Conservation (phyloP, 2,888 invertebrate species). For the Escarpia spicata region DNA sequence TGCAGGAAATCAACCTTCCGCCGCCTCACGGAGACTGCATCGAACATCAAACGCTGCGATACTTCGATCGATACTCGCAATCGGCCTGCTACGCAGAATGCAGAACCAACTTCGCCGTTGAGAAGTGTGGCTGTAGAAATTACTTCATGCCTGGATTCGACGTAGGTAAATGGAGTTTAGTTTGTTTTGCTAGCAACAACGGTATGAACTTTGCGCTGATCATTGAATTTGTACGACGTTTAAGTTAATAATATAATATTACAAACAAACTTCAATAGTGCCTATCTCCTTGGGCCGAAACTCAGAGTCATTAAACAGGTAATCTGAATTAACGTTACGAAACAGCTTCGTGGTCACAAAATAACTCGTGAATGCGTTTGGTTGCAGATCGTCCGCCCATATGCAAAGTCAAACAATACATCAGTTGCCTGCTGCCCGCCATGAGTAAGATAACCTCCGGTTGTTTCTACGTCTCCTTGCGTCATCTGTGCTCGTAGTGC, state of each 20-base stretch:
- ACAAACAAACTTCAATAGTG: not conserved
- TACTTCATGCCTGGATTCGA: constrained; percentile 23
- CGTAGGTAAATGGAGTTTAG: not conserved
- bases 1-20: constrained; percentile 33
- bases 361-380: not conserved
- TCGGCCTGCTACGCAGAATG: constrained; percentile 33
- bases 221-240: not conserved
- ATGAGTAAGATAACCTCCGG: not conserved
- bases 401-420: not conserved
- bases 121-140: constrained; percentile 31
- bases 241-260: not conserved
- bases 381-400: not conserved
- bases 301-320: not conserved
- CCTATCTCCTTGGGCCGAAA: not conserved
- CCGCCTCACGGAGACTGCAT: constrained; percentile 35
- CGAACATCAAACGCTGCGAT: constrained; percentile 5
- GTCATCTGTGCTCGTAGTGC: not conserved
- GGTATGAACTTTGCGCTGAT: not conserved
- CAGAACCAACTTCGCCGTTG: constrained; percentile 13
- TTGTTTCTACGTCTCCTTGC: no score
- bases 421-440: not conserved
- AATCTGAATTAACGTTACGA: not conserved
- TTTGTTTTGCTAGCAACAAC: not conserved
- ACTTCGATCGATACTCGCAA: constrained; percentile 31
- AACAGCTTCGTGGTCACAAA: not conserved